Conservation (phyloP, 1,140 invertebrate genomes). For the Leptopilina boulardi region DNA sequence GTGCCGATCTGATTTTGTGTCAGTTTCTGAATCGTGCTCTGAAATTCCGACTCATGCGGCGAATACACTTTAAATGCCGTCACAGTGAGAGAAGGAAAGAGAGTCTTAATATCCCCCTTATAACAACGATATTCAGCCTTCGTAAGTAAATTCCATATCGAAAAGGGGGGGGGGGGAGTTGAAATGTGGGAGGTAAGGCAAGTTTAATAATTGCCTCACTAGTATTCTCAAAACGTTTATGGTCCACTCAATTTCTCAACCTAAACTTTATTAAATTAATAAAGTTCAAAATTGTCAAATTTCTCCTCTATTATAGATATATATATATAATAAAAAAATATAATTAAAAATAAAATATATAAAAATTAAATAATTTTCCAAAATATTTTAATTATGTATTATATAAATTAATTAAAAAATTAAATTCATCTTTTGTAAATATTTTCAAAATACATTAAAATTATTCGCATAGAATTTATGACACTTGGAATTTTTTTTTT, state of each 20-base stretch:
- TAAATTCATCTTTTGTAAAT: too few species aligned
- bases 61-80: conserved; percentile 5
- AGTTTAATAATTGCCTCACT: not conserved
- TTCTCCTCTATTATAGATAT: not conserved
- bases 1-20: conserved; percentile 30
- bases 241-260: conserved; percentile 3
- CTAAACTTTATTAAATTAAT: not conserved
- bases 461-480: too few species aligned
- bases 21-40: conserved; percentile 31
- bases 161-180: too few species aligned
- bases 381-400: too few species aligned
- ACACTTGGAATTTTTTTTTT: conserved; percentile 5
- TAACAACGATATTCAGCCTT: conserved; percentile 15
- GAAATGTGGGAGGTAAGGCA: not conserved
- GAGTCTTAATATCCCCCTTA: not conserved
- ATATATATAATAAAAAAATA: too few species aligned
- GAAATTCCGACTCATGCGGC: conserved; percentile 20
- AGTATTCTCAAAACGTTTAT: conserved; percentile 11
- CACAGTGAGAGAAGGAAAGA: conserved; percentile 14
- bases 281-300: not conserved
- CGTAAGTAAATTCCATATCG: conserved; percentile 10
- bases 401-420: too few species aligned
- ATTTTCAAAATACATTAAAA: too few species aligned
- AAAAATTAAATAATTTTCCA: too few species aligned
- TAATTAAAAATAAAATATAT: too few species aligned